Percentiles rank a stretch among this genome's conserved stretches.
phyloP scores from a whole-genome alignment of 2,888 invertebrate species.

The Nesidiocoris tenuis region DNA sequence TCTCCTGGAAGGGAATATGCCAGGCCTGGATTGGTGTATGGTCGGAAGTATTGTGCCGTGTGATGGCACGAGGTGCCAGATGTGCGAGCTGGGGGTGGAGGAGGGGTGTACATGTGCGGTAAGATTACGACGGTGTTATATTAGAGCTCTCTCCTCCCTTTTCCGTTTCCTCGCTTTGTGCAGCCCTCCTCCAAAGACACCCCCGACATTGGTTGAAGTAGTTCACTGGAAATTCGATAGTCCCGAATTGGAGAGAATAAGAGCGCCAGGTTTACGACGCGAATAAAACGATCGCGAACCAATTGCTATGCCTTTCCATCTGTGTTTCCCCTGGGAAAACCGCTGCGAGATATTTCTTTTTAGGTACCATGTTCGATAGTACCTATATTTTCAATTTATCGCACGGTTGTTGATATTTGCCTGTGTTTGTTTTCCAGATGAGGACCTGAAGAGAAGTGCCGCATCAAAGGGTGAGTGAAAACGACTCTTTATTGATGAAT shows the following conservation, averaged over 20 bases:
- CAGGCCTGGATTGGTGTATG: too few species aligned
- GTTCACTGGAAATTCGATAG: slow-evolving; percentile 24
- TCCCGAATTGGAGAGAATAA: background rate
- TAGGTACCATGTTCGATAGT: background rate
- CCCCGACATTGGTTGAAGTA: background rate
- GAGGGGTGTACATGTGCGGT: too few species aligned
- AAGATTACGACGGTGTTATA: slow-evolving; percentile 15
- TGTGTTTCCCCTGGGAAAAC: too few species aligned
- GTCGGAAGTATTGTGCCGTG: too few species aligned
- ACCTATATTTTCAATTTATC: background rate
- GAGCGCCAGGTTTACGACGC: background rate
- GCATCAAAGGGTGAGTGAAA: too few species aligned
- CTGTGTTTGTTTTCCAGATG: background rate
- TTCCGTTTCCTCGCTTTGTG: background rate
- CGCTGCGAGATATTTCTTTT: too few species aligned
- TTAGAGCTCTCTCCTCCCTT: slow-evolving; percentile 12
- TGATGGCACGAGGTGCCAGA: too few species aligned
- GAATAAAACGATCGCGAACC: too few species aligned
- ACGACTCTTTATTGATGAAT: too few species aligned
- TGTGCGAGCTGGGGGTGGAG: too few species aligned
- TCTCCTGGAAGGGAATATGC: background rate
- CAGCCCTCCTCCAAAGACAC: slow-evolving; percentile 23
- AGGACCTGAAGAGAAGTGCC: too few species aligned
- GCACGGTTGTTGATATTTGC: background rate
- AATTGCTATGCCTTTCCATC: too few species aligned